A percentile compares a stretch with the other conserved stretches of the same genome.
Conservation (phyloP, 1,140 invertebrate genomes). For the Magallana gigas region DNA sequence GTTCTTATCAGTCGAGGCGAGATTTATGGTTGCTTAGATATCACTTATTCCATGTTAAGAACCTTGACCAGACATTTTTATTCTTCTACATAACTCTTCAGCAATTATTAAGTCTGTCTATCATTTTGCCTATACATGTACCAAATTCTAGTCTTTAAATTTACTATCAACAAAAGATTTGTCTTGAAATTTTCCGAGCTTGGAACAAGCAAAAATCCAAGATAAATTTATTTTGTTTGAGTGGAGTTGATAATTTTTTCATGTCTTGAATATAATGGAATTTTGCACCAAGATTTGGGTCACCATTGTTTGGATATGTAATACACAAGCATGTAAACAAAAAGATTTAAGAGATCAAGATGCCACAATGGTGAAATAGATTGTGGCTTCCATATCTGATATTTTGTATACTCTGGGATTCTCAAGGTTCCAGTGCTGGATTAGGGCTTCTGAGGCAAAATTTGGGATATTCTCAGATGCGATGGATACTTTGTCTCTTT, state of each 20-base stretch:
- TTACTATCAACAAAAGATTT: background rate
- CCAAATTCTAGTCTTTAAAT: background rate
- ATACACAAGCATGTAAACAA: background rate
- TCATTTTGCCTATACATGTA: background rate
- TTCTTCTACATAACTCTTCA: background rate
- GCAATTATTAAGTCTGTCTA: background rate
- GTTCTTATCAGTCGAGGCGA: background rate
- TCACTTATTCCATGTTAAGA: background rate
- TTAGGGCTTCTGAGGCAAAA: background rate
- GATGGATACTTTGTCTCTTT: too few relatives aligned
- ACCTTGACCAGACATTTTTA: background rate
- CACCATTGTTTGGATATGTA: slow-evolving; percentile 9
- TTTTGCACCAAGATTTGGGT: slow-evolving; percentile 14
- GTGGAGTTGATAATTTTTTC: too few relatives aligned
- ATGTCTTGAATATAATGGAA: background rate
- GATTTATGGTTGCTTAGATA: background rate
- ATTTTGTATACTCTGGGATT: background rate
- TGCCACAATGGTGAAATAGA: slow-evolving; percentile 10
- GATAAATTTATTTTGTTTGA: too few relatives aligned
- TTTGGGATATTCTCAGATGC: background rate
- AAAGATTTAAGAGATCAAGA: slow-evolving; percentile 16
- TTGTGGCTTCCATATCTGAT: slow-evolving; percentile 1
- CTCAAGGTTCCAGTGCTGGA: background rate
- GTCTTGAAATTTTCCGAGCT: too few relatives aligned
- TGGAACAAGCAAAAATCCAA: too few relatives aligned